Evolutionary conservation across 2,113 vertebrate genomes (phyloP).

Genomic region (Poicephalus meyeri): DNA sequence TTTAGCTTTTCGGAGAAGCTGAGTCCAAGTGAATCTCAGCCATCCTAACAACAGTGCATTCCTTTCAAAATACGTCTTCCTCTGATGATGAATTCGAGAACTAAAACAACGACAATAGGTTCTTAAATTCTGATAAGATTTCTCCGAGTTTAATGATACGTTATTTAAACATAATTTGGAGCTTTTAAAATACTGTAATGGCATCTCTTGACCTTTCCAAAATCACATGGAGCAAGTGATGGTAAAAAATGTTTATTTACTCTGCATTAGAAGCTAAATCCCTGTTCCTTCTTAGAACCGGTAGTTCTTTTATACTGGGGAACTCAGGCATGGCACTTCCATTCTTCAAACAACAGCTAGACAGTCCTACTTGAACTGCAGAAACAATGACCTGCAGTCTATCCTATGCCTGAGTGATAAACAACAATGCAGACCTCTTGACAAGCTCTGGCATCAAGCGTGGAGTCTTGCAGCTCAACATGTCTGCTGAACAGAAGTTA

Average conservation of each 20-base stretch:
- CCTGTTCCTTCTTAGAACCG: slow-evolving; percentile 71
- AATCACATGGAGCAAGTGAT: slow-evolving; percentile 77
- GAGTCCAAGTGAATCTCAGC: slow-evolving; percentile 5
- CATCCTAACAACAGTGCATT: slow-evolving; percentile 41
- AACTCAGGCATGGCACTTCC: slow-evolving; percentile 79
- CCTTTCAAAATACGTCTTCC: slow-evolving; percentile 57
- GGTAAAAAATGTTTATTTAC: slow-evolving; percentile 85
- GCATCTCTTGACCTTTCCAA: slow-evolving; percentile 82
- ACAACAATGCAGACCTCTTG: slow-evolving; percentile 83
- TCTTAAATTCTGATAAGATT: slow-evolving; percentile 77
- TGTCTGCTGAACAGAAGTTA: slow-evolving; percentile 84
- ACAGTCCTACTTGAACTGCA: slow-evolving; percentile 80
- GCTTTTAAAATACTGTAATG: slow-evolving; percentile 82
- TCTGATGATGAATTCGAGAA: slow-evolving; percentile 62
- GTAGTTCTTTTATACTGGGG: slow-evolving; percentile 75
- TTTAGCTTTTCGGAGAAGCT: not conserved
- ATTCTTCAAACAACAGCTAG: slow-evolving; percentile 78
- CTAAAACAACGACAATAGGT: slow-evolving; percentile 68
- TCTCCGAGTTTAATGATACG: slow-evolving; percentile 69
- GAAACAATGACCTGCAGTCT: slow-evolving; percentile 80
- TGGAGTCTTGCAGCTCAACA: slow-evolving; percentile 78
- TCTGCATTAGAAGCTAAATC: slow-evolving; percentile 75
- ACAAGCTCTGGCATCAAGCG: slow-evolving; percentile 77
- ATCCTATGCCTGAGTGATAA: slow-evolving; percentile 80
- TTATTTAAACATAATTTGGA: slow-evolving; percentile 80